Base-by-base conservation (phyloP, 2,113 vertebrate species). In the Macquaria australasica region DNA sequence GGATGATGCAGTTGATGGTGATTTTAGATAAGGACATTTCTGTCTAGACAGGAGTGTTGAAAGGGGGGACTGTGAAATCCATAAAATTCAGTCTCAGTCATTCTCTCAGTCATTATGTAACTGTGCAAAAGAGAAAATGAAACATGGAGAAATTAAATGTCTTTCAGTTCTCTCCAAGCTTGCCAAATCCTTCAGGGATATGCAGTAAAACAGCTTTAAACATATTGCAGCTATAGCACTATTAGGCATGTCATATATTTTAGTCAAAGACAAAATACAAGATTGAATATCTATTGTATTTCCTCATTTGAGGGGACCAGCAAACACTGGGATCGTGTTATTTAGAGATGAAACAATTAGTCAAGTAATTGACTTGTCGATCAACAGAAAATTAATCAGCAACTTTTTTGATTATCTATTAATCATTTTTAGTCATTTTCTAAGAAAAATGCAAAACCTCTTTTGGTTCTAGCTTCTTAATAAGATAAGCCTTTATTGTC, bases 41-140 rank as follows among this genome's bases (percentile, higher is more conserved):
- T 72, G 51, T 81, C 73, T 53, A 68, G 73, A 82, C 59, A 73
- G 16, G 23, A n/a, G 28, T 64, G 37, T 28, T 51, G 12, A 64
- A 75, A 55, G 4, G 3, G 7, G 6, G 31, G 28, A 11, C n/a
- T 48, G 23, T 55, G 48, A 72, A 72, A 59, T 58, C 23, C 14
- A 23, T 63, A 12, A 34, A 34, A 68, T 69, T 7, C 9, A 25
- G 48, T n/a, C 56, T 31, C 28, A 31, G 28, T 31, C 11, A 18
- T 48, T 39, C 11, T 45, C 43, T 45, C n/a, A n/a, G 53, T 58
- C 31, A 43, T 81, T 60, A 8, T 48, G 51, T 53, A 73, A 67
- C 6, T 41, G 25, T 62, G 79, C 37, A 7, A 82, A 69, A 78
- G 37, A 78, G 53, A 62, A 37, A 50, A 64, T 60, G 9, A 23